Evolutionary conservation across 1,140 invertebrate species (phyloP).

Genomic region (Lepidurus packardi): DNA sequence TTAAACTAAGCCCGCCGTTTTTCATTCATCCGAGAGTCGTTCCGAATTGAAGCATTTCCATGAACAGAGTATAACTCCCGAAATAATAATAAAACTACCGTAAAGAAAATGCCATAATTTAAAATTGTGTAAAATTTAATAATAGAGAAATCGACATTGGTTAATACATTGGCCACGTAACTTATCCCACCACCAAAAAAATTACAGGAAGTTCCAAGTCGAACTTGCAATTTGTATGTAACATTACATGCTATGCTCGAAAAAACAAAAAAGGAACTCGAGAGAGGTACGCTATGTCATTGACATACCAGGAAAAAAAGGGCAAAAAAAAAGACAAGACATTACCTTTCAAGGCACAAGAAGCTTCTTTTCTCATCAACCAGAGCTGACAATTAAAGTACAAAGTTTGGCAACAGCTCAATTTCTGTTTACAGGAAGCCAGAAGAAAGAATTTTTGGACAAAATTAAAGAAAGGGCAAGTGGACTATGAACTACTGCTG

Average conservation of each 20-base stretch:
- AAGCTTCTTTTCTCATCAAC: neutral
- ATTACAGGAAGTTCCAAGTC: neutral
- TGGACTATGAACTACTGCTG: neutral
- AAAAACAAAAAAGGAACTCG: neutral
- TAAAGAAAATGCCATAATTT: neutral
- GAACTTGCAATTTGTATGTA: neutral
- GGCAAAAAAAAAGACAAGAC: neutral
- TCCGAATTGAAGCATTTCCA: no score
- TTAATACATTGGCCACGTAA: constrained; percentile 3
- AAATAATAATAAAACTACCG: neutral
- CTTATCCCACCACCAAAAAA: constrained; percentile 2
- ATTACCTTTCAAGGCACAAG: neutral
- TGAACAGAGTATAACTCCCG: no score
- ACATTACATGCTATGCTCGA: neutral
- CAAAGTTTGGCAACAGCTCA: constrained; percentile 7
- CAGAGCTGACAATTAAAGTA: neutral
- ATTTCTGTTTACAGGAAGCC: neutral
- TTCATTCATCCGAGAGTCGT: no score
- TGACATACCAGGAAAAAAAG: neutral
- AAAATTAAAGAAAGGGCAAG: neutral
- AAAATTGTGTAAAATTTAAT: neutral
- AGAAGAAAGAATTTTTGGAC: neutral
- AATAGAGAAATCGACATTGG: neutral
- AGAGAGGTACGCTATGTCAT: neutral
- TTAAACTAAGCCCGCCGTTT: no score